A percentile compares a stretch with the other conserved stretches of the same genome.
These are phyloP conservation scores for Platerodrilus igneus DNA, from an alignment of 2,888 invertebrate genomes.

Conservation along the genomic window DNA sequence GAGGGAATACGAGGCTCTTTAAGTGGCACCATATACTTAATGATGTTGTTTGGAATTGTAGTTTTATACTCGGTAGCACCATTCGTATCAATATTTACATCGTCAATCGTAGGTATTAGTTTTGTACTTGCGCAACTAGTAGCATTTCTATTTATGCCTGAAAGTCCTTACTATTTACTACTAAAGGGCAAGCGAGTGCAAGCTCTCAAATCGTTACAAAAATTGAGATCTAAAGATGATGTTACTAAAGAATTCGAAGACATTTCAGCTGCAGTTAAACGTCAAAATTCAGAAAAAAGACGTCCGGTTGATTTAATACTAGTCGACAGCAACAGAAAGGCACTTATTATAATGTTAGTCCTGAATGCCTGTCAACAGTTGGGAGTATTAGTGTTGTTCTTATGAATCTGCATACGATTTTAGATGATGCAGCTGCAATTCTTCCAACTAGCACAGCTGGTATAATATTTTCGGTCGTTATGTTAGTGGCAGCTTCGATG, in stretches of 20 bases:
- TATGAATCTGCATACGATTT: constrained; percentile 45
- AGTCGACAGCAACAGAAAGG: too few relatives aligned
- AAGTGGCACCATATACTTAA: constrained; percentile 43
- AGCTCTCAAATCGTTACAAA: constrained; percentile 37
- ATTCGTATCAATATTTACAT: constrained; percentile 39
- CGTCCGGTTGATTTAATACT: constrained; percentile 40
- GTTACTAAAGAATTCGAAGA: constrained; percentile 39
- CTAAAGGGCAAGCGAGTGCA: constrained; percentile 35
- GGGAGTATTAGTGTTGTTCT: constrained; percentile 43
- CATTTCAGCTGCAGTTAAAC: constrained; percentile 39
- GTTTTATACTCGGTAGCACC: constrained; percentile 42
- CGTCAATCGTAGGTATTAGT: constrained; percentile 37
- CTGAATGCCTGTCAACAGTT: constrained; percentile 43
- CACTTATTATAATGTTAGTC: constrained; percentile 40
- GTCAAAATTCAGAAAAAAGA: constrained; percentile 41
- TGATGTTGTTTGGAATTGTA: constrained; percentile 44
- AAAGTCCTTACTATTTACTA: constrained; percentile 43
- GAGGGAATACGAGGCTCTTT: constrained; percentile 44
- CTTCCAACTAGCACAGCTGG: constrained; percentile 37
- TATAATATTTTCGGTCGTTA: constrained; percentile 41
- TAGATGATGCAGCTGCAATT: constrained; percentile 40
- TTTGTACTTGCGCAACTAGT: constrained; percentile 37
- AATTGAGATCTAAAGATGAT: constrained; percentile 33
- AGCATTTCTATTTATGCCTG: constrained; percentile 43
- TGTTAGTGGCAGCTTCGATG: constrained; percentile 38